Conservation (phyloP, 1,140 invertebrate species). For the Acyrthosiphon pisum region DNA sequence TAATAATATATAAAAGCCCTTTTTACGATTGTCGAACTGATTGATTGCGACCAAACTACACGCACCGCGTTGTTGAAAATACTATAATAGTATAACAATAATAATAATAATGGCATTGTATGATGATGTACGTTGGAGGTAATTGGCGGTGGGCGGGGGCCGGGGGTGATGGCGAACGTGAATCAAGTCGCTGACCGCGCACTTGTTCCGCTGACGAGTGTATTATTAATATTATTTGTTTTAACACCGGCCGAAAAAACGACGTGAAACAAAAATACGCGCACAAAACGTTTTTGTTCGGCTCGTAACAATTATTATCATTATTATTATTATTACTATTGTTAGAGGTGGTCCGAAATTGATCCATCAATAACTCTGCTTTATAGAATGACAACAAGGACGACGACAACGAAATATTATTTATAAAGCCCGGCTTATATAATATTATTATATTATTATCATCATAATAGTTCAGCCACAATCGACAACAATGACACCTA, state of each 20-base stretch:
- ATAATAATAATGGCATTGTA: not conserved
- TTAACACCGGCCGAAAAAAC: not conserved
- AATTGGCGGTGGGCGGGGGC: not conserved
- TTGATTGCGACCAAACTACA: constrained; percentile 24
- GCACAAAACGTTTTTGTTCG: not conserved
- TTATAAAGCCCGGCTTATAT: not conserved
- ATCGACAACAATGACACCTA: constrained; percentile 2
- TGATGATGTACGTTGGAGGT: not conserved
- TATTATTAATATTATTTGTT: constrained; percentile 41
- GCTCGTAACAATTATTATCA: not conserved
- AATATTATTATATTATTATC: not conserved
- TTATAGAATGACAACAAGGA: not conserved
- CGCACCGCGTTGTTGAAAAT: not conserved
- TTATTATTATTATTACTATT: not conserved
- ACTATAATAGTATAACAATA: not conserved
- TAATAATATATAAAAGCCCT: constrained; percentile 8
- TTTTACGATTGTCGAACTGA: constrained; percentile 49
- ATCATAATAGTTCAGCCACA: constrained; percentile 9
- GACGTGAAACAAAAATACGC: not conserved
- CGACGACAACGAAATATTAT: not conserved
- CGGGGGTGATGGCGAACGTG: not conserved
- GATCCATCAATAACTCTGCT: not conserved
- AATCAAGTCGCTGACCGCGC: constrained; percentile 1
- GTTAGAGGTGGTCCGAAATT: constrained; percentile 3
- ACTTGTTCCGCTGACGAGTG: constrained; percentile 27